phyloP scores from a whole-genome alignment of 1,140 invertebrate species.

The Drosophila rufa region DNA sequence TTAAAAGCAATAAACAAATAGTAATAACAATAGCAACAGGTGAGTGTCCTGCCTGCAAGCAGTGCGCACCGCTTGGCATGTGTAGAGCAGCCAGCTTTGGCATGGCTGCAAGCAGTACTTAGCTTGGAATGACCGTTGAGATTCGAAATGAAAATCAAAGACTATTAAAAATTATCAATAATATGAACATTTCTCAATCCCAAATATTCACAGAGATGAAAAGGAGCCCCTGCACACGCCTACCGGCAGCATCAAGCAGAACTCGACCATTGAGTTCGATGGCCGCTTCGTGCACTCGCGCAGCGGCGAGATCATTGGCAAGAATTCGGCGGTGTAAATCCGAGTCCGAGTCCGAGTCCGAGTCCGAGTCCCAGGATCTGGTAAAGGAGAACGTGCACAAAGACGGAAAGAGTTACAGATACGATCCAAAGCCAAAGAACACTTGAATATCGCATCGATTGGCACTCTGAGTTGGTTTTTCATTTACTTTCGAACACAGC shows the following conservation, averaged over 20 bases:
- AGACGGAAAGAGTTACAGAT: constrained; percentile 4
- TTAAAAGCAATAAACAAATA: neutral
- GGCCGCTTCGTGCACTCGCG: constrained; percentile 91
- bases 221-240: constrained; percentile 91
- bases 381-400: constrained; percentile 18
- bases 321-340: constrained; percentile 92
- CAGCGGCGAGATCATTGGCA: constrained; percentile 92
- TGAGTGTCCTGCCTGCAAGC: constrained; percentile 4
- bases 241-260: constrained; percentile 89
- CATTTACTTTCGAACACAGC: constrained; percentile 47
- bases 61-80: constrained; percentile 19
- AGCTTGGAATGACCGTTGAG: constrained; percentile 5
- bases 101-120: constrained; percentile 12
- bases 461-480: constrained; percentile 53
- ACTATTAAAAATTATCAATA: neutral
- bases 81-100: constrained; percentile 8
- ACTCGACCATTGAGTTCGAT: constrained; percentile 92
- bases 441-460: constrained; percentile 49
- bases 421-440: constrained; percentile 60
- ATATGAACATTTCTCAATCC: neutral
- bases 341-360: neutral
- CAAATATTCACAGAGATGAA: constrained; percentile 88
- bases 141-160: neutral
- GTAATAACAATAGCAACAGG: neutral
- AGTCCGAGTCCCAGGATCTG: constrained; percentile 4